Conservation (phyloP, 2,797 vertebrate species). For the Leptoclinus maculatus region DNA sequence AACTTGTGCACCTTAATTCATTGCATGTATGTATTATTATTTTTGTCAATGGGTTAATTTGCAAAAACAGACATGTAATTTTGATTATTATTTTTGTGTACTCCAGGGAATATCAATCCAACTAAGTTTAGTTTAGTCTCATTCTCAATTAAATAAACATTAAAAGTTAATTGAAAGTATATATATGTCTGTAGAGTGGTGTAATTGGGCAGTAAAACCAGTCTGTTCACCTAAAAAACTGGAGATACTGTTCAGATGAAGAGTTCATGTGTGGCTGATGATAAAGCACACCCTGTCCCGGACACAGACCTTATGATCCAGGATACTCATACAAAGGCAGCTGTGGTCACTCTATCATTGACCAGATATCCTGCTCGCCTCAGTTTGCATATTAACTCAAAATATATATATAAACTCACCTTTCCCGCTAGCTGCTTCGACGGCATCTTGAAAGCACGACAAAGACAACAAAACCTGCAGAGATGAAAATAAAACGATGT, state of each 20-base stretch:
- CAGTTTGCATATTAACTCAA: neutral
- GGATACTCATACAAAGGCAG: constrained; percentile 33
- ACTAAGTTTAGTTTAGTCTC: neutral
- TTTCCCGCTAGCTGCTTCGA: constrained; percentile 68
- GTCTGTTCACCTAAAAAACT: neutral
- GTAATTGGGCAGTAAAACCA: neutral
- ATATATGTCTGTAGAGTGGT: rapidly evolving
- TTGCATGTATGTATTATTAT: neutral
- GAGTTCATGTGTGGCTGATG: neutral
- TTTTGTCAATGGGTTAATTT: neutral
- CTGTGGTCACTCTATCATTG: constrained; percentile 16
- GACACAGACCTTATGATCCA: constrained; percentile 24
- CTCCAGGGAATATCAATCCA: neutral
- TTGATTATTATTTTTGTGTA: neutral
- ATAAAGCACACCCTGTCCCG: constrained; percentile 6
- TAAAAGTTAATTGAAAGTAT: neutral
- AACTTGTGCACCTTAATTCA: neutral
- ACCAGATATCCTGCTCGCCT: neutral
- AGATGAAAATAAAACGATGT: constrained; percentile 63
- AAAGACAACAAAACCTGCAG: constrained; percentile 69
- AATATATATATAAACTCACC: constrained; percentile 69
- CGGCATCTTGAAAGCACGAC: constrained; percentile 63
- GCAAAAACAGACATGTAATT: neutral
- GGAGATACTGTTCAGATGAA: no score
- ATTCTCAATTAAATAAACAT: neutral